Evolutionary conservation across 2,888 invertebrate species (phyloP), one percentile per base, ranked within the genome.

Genomic region (Leucania comma): DNA sequence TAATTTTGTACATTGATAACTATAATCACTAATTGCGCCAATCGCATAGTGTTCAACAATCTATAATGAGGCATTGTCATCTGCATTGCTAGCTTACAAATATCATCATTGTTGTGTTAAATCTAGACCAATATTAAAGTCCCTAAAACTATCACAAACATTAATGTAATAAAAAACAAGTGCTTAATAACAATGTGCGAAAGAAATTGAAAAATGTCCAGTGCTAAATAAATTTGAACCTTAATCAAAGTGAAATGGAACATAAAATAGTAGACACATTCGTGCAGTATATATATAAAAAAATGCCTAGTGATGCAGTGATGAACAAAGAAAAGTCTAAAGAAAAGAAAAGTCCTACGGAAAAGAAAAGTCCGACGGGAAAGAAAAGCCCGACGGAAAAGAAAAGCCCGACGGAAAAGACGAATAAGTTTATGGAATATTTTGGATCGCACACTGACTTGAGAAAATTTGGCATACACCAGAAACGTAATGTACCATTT

Each of bases 381-480:
- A 94, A 93, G 72, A 84, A 53, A 53, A 26, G 24, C 2, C 53
- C 53, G 2, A 59, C 29, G 86, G 38, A 92, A 35, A 57, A 91
- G 86, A 91, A 90, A 72, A 93, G 90, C 75, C 91, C 93, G 0
- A 89, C 90, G 1, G 91, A 92, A 59, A 94, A 93, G 73, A 85
- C 82, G 3, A 84, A 90, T 64, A 94, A 89, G 71, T 69, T 93
- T 0, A 89, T 89, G 56, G 90, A 89, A 35, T 81, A 92, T 24
- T 93, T 94, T 66, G 93, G 93, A 75, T 93, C 93, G 0, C 90
- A 89, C 46, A 87, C 90, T 29, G 90, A 91, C 60, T 84, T 89
- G 48, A 85, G 86, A n/a, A 68, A n/a, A 38, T 56, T 77, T 38
- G 80, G 75, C 59, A 24, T 50, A 53, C 64, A 54, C 22, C 78